Evolutionary conservation across 2,797 vertebrate species (phyloP).

Genomic region (Trematomus bernacchii): DNA sequence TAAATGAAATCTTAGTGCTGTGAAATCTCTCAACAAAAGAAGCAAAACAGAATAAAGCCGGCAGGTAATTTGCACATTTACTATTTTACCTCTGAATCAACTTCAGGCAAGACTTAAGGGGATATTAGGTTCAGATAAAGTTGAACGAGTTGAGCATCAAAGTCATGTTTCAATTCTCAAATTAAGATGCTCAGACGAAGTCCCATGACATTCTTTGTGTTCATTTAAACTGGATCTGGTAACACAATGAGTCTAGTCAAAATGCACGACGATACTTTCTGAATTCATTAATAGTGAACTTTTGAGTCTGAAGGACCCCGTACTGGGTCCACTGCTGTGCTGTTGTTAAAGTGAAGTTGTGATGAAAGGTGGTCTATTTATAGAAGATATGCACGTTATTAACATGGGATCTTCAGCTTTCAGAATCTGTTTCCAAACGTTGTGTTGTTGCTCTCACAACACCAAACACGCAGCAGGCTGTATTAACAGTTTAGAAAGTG

Average conservation of each 20-base stretch:
- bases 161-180: slow-evolving; percentile 46
- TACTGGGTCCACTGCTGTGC: too few relatives aligned
- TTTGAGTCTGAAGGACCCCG: too few relatives aligned
- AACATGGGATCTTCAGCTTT: too few relatives aligned
- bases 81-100: slow-evolving; percentile 27
- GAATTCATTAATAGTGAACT: slow-evolving; percentile 23
- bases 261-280: slow-evolving; percentile 3
- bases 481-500: too few relatives aligned
- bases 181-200: slow-evolving; percentile 12
- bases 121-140: slow-evolving; percentile 32
- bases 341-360: too few relatives aligned
- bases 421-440: too few relatives aligned
- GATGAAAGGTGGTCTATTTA: too few relatives aligned
- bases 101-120: background rate
- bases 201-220: background rate
- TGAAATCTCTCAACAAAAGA: background rate
- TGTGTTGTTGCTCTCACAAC: too few relatives aligned
- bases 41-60: too few relatives aligned
- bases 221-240: slow-evolving; percentile 9
- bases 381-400: too few relatives aligned
- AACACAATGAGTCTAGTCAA: background rate
- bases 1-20: background rate
- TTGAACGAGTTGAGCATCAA: slow-evolving; percentile 38
- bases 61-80: slow-evolving; percentile 12
- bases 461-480: too few relatives aligned